phyloP scores from a whole-genome alignment of 2,113 vertebrate genomes.

The Tragulus kanchil region DNA sequence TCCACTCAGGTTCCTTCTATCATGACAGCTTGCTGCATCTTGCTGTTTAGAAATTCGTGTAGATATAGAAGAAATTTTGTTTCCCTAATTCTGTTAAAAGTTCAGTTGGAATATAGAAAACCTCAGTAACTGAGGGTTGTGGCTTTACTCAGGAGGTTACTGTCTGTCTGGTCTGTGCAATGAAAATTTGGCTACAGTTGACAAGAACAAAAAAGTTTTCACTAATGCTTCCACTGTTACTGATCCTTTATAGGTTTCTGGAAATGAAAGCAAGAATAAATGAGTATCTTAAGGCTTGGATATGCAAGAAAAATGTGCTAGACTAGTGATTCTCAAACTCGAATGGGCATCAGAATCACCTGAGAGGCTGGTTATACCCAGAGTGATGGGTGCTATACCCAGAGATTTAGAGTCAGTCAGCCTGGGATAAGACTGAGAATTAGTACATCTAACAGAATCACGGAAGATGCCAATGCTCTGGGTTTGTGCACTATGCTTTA shows the following conservation, averaged over 20 bases:
- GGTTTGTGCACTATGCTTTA: background rate
- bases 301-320: background rate
- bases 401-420: background rate
- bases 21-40: background rate
- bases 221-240: background rate
- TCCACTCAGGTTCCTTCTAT: background rate
- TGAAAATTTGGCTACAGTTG: background rate
- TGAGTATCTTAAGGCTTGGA: background rate
- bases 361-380: background rate
- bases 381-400: fast-evolving
- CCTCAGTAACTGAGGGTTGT: background rate
- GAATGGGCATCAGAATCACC: background rate
- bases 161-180: background rate
- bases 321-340: background rate
- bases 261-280: background rate
- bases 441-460: background rate
- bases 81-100: background rate
- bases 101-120: background rate
- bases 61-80: background rate
- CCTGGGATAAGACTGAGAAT: background rate
- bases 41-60: background rate
- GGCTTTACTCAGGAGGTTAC: background rate
- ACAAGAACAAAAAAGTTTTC: background rate
- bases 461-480: background rate
- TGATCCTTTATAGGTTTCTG: background rate